phyloP scores from a whole-genome alignment of 2,888 invertebrate species.

The Acronicta alni region DNA sequence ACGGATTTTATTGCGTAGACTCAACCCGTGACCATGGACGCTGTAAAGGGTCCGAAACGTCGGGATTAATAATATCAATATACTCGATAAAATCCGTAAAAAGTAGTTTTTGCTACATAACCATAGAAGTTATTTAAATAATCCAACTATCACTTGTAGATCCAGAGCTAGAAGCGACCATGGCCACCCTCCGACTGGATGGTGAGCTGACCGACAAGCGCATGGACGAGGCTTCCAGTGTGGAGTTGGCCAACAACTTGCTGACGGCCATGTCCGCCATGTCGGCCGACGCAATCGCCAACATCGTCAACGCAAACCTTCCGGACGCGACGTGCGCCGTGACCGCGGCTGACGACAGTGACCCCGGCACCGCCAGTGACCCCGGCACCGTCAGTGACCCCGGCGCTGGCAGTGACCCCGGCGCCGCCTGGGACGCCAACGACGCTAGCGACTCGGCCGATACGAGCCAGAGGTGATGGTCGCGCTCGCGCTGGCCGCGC shows the following conservation, averaged over 20 bases:
- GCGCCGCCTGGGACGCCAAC: not conserved
- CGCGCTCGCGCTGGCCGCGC: constrained; percentile 7
- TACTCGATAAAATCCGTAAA: too few species aligned
- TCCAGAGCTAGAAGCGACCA: constrained; percentile 35
- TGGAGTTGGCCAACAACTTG: constrained; percentile 76
- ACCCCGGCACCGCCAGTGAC: not conserved
- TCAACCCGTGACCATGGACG: too few species aligned
- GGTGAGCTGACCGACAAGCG: constrained; percentile 30
- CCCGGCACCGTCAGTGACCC: not conserved
- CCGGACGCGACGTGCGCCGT: constrained; percentile 29
- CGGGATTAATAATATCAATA: too few species aligned
- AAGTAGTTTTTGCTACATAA: too few species aligned
- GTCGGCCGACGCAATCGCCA: constrained; percentile 72
- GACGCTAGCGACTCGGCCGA: not conserved
- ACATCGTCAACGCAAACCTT: constrained; percentile 68
- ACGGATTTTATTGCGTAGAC: too few species aligned
- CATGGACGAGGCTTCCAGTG: constrained; percentile 54
- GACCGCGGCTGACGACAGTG: not conserved
- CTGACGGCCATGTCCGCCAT: constrained; percentile 79
- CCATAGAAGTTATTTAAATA: too few species aligned
- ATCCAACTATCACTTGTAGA: constrained; percentile 23
- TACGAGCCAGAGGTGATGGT: constrained; percentile 26
- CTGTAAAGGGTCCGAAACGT: too few species aligned
- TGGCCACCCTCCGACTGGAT: constrained; percentile 35
- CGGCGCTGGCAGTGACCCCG: not conserved